Conservation (phyloP, 2,888 invertebrate genomes). For the Ornithoptera alexandrae region DNA sequence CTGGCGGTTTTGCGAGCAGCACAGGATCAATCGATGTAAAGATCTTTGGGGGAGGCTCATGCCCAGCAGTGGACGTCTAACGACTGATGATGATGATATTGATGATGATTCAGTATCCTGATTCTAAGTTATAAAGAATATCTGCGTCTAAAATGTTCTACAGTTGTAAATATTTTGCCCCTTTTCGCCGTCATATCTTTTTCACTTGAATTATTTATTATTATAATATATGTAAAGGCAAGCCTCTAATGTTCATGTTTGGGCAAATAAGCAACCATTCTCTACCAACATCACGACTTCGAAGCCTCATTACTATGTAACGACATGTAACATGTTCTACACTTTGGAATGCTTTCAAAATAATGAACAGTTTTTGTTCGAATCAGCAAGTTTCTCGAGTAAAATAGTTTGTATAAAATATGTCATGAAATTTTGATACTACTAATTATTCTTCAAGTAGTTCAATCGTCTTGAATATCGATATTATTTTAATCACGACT, state of each 20-base stretch:
- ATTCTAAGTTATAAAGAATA: background rate
- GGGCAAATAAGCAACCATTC: slow-evolving; percentile 18
- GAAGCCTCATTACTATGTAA: slow-evolving; percentile 17
- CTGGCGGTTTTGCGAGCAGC: too few species aligned
- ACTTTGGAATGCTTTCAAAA: slow-evolving; percentile 6
- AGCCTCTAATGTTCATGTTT: slow-evolving; percentile 1
- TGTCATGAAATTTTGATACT: too few species aligned
- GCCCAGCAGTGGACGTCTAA: too few species aligned
- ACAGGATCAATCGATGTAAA: too few species aligned
- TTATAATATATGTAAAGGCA: background rate
- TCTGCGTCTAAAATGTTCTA: background rate
- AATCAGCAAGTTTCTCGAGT: background rate
- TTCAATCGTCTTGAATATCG: too few species aligned
- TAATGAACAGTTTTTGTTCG: slow-evolving; percentile 5
- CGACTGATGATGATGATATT: too few species aligned
- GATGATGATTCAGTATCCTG: too few species aligned
- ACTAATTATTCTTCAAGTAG: too few species aligned
- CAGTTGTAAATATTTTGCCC: background rate
- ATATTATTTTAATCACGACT: too few species aligned
- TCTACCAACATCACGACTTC: slow-evolving; percentile 16
- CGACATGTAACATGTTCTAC: slow-evolving; percentile 18
- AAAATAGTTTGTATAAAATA: background rate
- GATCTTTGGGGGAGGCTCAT: too few species aligned
- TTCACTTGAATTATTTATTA: background rate
- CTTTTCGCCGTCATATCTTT: background rate